These are phyloP conservation scores for Valencia hispanica DNA, from an alignment of 2,797 vertebrate species.

Conservation along the genomic window DNA sequence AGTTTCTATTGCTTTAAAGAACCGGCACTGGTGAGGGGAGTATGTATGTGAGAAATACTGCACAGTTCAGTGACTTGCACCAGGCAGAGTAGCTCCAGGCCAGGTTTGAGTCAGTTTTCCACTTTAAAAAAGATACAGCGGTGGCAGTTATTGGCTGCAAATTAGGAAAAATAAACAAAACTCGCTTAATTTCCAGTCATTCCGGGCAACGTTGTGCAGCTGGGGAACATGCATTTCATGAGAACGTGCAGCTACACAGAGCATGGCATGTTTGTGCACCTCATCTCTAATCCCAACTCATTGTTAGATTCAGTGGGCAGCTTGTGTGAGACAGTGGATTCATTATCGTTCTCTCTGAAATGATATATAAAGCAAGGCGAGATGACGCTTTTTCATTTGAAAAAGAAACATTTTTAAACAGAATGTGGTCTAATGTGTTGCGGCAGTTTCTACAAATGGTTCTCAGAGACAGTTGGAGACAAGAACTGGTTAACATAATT, in stretches of 20 bases:
- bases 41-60: constrained; percentile 50
- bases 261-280: constrained; percentile 43
- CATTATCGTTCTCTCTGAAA: constrained; percentile 38
- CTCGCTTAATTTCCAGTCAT: constrained; percentile 19
- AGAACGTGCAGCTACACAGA: constrained; percentile 64
- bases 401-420: constrained; percentile 65
- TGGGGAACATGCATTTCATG: constrained; percentile 53
- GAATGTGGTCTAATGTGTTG: constrained; percentile 31
- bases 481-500: constrained; percentile 1
- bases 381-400: constrained; percentile 59
- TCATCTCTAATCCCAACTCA: constrained; percentile 48
- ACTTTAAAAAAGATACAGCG: constrained; percentile 45
- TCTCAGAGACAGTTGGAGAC: constrained; percentile 13
- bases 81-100: constrained; percentile 41
- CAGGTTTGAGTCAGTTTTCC: constrained; percentile 61
- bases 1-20: background rate
- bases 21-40: constrained; percentile 18
- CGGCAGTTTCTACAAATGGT: background rate
- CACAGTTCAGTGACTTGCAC: constrained; percentile 54
- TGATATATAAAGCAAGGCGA: constrained; percentile 41
- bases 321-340: constrained; percentile 46
- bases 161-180: constrained; percentile 16
- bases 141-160: constrained; percentile 22
- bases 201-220: constrained; percentile 24
- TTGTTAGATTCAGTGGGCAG: constrained; percentile 45